Base-by-base conservation (phyloP, 2,888 invertebrate species). In the Eubasilissa splendida region DNA sequence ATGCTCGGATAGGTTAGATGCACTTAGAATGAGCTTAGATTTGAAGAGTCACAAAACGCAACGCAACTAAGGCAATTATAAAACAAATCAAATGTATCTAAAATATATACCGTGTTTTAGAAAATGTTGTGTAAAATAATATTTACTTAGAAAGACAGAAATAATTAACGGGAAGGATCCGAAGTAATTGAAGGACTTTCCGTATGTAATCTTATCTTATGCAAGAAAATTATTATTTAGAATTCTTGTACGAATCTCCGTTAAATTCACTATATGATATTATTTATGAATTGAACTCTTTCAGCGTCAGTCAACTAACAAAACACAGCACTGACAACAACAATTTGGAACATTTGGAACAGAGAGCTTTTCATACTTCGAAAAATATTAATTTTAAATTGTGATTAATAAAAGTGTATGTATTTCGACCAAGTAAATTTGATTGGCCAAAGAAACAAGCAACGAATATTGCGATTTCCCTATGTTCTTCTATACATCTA, bases 401-500 rank as follows among this genome's bases (percentile, higher is more conserved):
- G 31, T 22, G 14, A 22, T 9, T 70, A 70, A 53, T 53, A 70
- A 53, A 52, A 68, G 42, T 66, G 33, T 66, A 70, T 70, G 53
- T 31, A 70, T 70, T 53, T 70, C 70, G 79, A 79, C 79, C 81
- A 81, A 80, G 56, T 42, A 58, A 68, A 81, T 42, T 71, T 66
- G 50, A 53, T 79, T 80, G 76, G 82, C 77, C 82, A 86, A 86
- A 85, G 3, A 42, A 42, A 83, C 85, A 87, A 87, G 87, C 90
- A 89, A 90, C 89, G 90, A 90, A 89, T 85, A 84, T 83, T 83
- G 76, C 77, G 85, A 88, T 89, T 90, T 90, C 90, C 88, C 90
- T 90, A 89, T 89, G 86, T 88, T 88, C 90, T 90, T 90, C 90
- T 90, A 86, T 90, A 90, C 90, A 90, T 86, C 90, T 90, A 87